Base-by-base conservation (phyloP, 2,888 invertebrate genomes). In the Drosophila mercatorum region DNA sequence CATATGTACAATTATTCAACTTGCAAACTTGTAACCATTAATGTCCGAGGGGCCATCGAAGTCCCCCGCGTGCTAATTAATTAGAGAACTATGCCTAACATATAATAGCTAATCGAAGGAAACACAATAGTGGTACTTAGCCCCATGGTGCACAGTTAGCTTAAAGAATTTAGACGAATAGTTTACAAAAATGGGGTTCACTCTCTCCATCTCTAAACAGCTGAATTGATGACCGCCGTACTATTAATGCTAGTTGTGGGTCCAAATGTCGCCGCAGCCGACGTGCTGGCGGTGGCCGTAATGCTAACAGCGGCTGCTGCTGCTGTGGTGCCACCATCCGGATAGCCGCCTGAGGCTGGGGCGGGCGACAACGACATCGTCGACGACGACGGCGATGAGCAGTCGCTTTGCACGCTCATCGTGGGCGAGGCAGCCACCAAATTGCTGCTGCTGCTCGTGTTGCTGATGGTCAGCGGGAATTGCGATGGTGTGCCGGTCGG, bases 361-460 rank as follows among this genome's bases (percentile, higher is more conserved):
- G 91, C 91, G n/a, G 91, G 91, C 6, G 91, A 91, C 49, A 91
- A 68, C 1, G 92, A 92, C 81, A 91, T 92, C 7, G 91, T 90
- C 2, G 91, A 91, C 5, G 91, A 91, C 38, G 92, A 90, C 1
- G 91, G 91, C 36, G 91, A 91, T 4, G 91, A 91, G 61, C 91
- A 91, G 66, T 92, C 91, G 59, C 91, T 91, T 74, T 91, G 92
- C 43, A 90, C 81, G 64, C 92, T 91, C 89, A 91, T 89, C 11
- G 91, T 91, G 5, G 91, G 92, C 44, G 91, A 91, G 55, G 89
- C 85, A 26, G 86, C 86, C 5, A 87, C 90, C 56, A 87, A 57
- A 53, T 84, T 90, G 62, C 79, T 90, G 61, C 87, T 90, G 55
- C 72, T 87, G 60, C 70, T 77, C 28, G 80, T 80, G 22, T 87